These are phyloP conservation scores for Agrochola macilenta DNA, from an alignment of 2,888 invertebrate genomes.

Conservation along the genomic window DNA sequence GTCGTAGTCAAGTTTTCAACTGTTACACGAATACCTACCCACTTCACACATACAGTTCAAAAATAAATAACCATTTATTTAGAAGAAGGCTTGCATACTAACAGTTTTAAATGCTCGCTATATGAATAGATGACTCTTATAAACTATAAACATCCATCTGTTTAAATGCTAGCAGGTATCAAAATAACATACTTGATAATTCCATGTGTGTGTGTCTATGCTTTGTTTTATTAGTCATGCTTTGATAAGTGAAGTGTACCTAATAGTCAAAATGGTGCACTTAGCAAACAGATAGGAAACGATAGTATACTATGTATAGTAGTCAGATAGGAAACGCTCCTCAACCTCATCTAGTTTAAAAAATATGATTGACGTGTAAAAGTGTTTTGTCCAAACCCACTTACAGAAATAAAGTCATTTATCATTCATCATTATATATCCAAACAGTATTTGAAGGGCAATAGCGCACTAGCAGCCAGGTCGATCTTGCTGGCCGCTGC, in stretches of 20 bases:
- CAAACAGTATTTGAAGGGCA: neutral
- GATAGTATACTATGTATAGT: too few relatives aligned
- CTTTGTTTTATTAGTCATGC: neutral
- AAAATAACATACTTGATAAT: neutral
- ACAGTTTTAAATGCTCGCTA: neutral
- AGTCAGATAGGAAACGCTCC: too few relatives aligned
- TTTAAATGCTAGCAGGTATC: neutral
- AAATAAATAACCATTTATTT: neutral
- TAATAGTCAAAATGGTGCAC: neutral
- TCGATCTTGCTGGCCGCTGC: too few relatives aligned
- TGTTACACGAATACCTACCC: constrained; percentile 4
- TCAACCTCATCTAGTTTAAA: too few relatives aligned
- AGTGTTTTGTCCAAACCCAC: too few relatives aligned
- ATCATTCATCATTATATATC: too few relatives aligned
- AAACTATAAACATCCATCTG: neutral
- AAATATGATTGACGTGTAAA: too few relatives aligned
- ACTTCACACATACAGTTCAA: neutral
- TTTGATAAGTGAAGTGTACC: neutral
- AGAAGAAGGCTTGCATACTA: neutral
- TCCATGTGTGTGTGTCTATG: neutral
- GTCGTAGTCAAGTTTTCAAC: neutral
- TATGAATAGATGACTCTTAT: neutral
- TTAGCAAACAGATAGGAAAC: too few relatives aligned
- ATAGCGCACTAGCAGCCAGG: too few relatives aligned
- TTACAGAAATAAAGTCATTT: too few relatives aligned